Base-by-base conservation (phyloP, 2,888 invertebrate species). In the Hemicrepidius hirtus region DNA sequence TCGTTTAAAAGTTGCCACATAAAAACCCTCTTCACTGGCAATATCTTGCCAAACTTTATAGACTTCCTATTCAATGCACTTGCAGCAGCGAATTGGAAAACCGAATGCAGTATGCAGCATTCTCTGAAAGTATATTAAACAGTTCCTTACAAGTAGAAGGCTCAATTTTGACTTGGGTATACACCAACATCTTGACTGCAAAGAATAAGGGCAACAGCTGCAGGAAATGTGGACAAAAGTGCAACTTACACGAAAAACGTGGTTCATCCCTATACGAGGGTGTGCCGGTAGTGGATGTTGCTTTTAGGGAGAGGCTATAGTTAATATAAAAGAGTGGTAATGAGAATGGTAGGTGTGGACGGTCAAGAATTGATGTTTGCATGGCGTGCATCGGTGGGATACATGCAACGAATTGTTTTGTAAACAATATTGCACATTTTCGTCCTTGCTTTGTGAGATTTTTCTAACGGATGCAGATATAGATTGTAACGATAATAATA, bases 281-380 rank as follows among this genome's bases (percentile, higher is more conserved):
- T 55, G 71, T 49, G 73, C 60, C 55, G 13, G 13, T 40, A 20
- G 60, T 68, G 50, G 55, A 66, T 70, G 68, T 50, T 55, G 57
- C 68, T 69, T 68, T 73, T 68, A 74, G 68, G 70, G 71, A 63
- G 66, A 73, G 73, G 68, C 69, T 46, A 53, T 41, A 53, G 63
- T 74, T 74, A 73, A 76, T 71, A 77, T 72, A 68, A 75, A 77
- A 76, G 73, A 69, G 66, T 57, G 73, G 75, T 76, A 74, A 76
- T 77, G 74, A 72, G 70, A 66, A 50, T 59, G 68, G 75, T 75
- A 76, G 78, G 76, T 75, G 78, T 75, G 76, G 70, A 76, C 71
- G 69, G 68, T 64, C 66, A 68, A 64, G 63, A 72, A 75, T 77
- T 77, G 76, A 78, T 78, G 76, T 75, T 64, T 68, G 69, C 69